These are phyloP conservation scores for Sternarchorhynchus goeldii DNA, from an alignment of 2,797 vertebrate species.

Conservation along the genomic window DNA sequence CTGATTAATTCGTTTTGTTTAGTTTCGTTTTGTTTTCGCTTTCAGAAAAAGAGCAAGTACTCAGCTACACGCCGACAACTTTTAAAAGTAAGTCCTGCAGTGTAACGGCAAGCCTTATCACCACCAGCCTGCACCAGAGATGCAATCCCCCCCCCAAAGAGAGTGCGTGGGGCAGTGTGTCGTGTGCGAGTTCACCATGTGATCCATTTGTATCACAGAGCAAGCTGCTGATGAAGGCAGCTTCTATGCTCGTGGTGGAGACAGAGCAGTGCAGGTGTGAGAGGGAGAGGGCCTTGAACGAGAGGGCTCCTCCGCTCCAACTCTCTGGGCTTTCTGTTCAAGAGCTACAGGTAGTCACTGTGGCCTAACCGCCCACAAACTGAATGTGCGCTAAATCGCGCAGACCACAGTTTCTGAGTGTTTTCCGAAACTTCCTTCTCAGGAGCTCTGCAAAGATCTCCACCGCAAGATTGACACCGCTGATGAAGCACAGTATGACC, in stretches of 20 bases:
- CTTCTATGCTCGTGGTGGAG: constrained; percentile 60
- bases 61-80: constrained; percentile 72
- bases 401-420: neutral
- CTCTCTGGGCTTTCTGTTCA: constrained; percentile 55
- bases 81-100: constrained; percentile 67
- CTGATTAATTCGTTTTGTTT: no score
- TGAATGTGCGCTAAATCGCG: neutral
- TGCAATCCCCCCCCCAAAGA: neutral
- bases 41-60: constrained; percentile 74
- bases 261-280: constrained; percentile 57
- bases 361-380: neutral
- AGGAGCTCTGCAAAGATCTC: constrained; percentile 66
- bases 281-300: constrained; percentile 52
- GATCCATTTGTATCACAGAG: constrained; percentile 45
- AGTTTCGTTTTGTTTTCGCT: constrained; percentile 32
- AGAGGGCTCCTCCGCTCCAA: constrained; percentile 63
- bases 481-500: constrained; percentile 66
- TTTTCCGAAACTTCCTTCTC: constrained; percentile 2
- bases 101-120: neutral
- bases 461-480: constrained; percentile 61
- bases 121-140: neutral
- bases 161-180: neutral
- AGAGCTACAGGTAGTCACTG: constrained; percentile 58
- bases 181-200: neutral
- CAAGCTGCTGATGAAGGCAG: constrained; percentile 64